Conservation (phyloP, 2,113 vertebrate species). For the sheep (Ovis aries) region ARS-UI_Ramb_v3.0 NC_056068.1:49704001-49704500, state of each 20-base stretch:
- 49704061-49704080: neutral
- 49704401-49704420: neutral
- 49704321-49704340: fast-evolving
- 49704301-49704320: neutral
- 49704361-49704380: neutral
- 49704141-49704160: neutral
- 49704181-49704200: neutral
- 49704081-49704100: neutral
- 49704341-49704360: neutral
- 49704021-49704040: neutral
- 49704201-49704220: neutral
- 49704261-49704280: neutral
- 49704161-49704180: neutral
- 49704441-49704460: neutral
- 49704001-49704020: neutral
- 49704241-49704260: neutral
- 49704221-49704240: neutral
- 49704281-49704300: neutral
- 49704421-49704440: neutral
- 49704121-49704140: neutral
- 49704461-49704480: neutral
- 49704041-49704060: neutral
- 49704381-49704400: neutral
- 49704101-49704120: neutral
- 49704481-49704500: neutral